These are phyloP conservation scores for Leptinotarsa rubiginosa DNA, from an alignment of 2,888 invertebrate species.

Conservation along the genomic window DNA sequence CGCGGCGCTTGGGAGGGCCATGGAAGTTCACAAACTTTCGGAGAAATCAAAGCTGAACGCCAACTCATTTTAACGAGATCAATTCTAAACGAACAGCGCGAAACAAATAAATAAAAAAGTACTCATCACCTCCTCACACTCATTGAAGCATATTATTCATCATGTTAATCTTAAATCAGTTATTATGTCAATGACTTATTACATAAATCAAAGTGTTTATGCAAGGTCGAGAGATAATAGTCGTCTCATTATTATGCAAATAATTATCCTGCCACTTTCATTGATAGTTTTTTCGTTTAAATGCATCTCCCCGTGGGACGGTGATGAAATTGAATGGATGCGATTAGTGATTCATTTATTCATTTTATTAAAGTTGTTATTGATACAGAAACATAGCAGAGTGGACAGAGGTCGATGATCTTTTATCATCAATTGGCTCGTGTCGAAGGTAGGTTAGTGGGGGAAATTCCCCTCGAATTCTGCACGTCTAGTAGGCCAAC, in stretches of 20 bases:
- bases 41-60: conserved; percentile 4
- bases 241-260: conserved; percentile 22
- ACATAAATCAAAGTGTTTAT: conserved; percentile 36
- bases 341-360: conserved; percentile 8
- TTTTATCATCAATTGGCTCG: conserved; percentile 14
- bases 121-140: conserved; percentile 18
- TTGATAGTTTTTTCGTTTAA: conserved; percentile 8
- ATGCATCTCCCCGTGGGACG: conserved; percentile 4
- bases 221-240: conserved; percentile 37
- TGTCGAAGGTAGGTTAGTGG: conserved; percentile 6
- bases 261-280: conserved; percentile 20
- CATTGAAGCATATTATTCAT: conserved; percentile 20
- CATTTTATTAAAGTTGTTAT: conserved; percentile 7
- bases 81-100: conserved; percentile 5
- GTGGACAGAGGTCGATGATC: conserved; percentile 10
- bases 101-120: conserved; percentile 13
- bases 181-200: conserved; percentile 36
- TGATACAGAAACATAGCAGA: not conserved
- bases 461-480: not conserved
- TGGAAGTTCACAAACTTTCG: conserved; percentile 6
- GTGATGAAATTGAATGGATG: conserved; percentile 11
- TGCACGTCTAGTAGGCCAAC: not conserved
- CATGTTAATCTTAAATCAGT: conserved; percentile 23
- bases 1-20: conserved; percentile 3
- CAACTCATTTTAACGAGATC: not conserved